Evolutionary conservation across 2,113 vertebrate genomes (phyloP), one percentile per base, ranked within the genome.

Genomic region (Leuciscus idus): DNA sequence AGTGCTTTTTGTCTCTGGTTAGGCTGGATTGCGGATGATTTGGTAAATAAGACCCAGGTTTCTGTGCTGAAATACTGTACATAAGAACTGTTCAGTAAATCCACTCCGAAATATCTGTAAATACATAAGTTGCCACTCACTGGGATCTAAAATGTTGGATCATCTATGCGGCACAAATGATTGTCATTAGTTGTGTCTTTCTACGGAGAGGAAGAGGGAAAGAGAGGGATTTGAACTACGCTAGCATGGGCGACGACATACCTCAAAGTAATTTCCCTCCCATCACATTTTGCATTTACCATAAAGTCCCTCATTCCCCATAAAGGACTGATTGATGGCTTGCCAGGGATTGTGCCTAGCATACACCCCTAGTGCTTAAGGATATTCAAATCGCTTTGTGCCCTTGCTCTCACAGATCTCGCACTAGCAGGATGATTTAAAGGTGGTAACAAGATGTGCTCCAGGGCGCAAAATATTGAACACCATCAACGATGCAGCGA

Each of bases 381-480:
- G 84, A 88, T 84, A 88, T 90, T 85, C 70, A 70, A 87, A 86
- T 89, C 68, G 26, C 61, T 36, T 52, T 43, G 48, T 36, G 52
- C 46, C 82, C 52, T 76, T 50, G 80, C 0, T 90, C 92, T 91
- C 89, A 28, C 57, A 76, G 86, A 83, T 81, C 89, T 89, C 80
- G 87, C 88, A 92, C 91, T 52, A 50, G 80, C 84, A 80, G 91
- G 89, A 93, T 93, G 90, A 93, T 94, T 93, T 93, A 93, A 84
- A 90, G 85, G 88, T 87, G 89, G 93, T 92, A 94, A 93, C 87
- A 61, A 92, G 92, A 91, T 90, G 88, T 87, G 90, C 91, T 92
- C 83, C 3, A 89, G 90, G 86, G 92, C 88, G 92, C 92, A 88
- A 95, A 95, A 95, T 93, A 94, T 93, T 93, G 92, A 93, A 93